These are phyloP conservation scores for Clunio marinus DNA, from an alignment of 2,888 invertebrate species.

Conservation along the genomic window DNA sequence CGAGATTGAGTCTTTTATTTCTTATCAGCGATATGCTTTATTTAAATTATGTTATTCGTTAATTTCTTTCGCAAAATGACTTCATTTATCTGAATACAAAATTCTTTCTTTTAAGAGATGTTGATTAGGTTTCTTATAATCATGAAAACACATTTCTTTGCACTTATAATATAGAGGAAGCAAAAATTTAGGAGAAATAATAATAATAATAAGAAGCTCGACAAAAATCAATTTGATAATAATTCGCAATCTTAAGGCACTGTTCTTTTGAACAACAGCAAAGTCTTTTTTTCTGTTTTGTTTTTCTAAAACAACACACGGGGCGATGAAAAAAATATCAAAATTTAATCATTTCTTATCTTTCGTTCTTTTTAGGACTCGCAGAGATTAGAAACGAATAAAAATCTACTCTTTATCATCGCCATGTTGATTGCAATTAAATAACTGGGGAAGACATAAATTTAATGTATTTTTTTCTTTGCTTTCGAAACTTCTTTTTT, in stretches of 20 bases:
- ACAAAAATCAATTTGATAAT: background rate
- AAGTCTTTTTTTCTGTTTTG: background rate
- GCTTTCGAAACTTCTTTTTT: too few relatives aligned
- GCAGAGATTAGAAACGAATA: background rate
- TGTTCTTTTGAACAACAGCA: background rate
- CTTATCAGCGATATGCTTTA: background rate
- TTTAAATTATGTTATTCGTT: slow-evolving; percentile 1
- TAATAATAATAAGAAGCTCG: too few relatives aligned
- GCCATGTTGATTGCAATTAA: background rate
- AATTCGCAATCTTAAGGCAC: background rate
- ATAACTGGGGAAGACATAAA: slow-evolving; percentile 3
- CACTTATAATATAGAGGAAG: background rate
- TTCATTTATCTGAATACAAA: background rate
- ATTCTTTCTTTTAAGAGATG: too few relatives aligned
- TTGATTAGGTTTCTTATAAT: too few relatives aligned
- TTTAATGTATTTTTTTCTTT: background rate
- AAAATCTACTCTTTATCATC: background rate
- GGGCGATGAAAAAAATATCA: background rate
- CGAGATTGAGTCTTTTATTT: slow-evolving; percentile 1
- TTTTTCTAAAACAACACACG: too few relatives aligned
- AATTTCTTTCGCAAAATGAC: slow-evolving; percentile 2
- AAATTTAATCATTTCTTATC: background rate
- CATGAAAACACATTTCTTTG: too few relatives aligned
- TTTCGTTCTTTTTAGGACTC: background rate
- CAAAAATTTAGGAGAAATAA: too few relatives aligned